A percentile compares a stretch with the other conserved stretches of the same genome.
Evolutionary conservation across 2,113 vertebrate species (phyloP).

Genomic region (Microtus pennsylvanicus): DNA sequence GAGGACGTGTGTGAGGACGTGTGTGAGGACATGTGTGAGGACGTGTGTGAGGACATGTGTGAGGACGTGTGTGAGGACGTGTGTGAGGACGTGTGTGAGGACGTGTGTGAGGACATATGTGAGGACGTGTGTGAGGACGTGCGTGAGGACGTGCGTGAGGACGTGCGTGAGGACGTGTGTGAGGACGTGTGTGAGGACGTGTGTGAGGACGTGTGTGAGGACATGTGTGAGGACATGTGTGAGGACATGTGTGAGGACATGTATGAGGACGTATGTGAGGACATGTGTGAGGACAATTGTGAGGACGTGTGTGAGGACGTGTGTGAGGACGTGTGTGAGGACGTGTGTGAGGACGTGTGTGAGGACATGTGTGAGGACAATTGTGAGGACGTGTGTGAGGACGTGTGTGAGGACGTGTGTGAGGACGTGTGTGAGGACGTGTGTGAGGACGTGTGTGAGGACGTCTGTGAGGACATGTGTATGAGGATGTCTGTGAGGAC

Average conservation of each 20-base stretch:
- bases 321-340: no score
- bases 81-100: rapidly evolving
- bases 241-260: no score
- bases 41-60: no score
- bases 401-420: rapidly evolving
- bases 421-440: rapidly evolving
- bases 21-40: no score
- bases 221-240: no score
- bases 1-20: no score
- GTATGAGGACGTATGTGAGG: no score
- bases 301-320: no score
- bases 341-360: no score
- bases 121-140: rapidly evolving
- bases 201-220: rapidly evolving
- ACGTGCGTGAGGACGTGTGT: rapidly evolving
- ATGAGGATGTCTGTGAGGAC: rapidly evolving
- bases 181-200: rapidly evolving
- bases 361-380: rapidly evolving
- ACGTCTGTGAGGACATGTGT: rapidly evolving
- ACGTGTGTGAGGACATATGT: rapidly evolving
- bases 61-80: rapidly evolving
- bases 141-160: no score
- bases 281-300: no score
- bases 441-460: no score
- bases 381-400: rapidly evolving